Evolutionary conservation across 2,888 invertebrate genomes (phyloP), one percentile per base, ranked within the genome.

Genomic region (Phaonia tiefii): DNA sequence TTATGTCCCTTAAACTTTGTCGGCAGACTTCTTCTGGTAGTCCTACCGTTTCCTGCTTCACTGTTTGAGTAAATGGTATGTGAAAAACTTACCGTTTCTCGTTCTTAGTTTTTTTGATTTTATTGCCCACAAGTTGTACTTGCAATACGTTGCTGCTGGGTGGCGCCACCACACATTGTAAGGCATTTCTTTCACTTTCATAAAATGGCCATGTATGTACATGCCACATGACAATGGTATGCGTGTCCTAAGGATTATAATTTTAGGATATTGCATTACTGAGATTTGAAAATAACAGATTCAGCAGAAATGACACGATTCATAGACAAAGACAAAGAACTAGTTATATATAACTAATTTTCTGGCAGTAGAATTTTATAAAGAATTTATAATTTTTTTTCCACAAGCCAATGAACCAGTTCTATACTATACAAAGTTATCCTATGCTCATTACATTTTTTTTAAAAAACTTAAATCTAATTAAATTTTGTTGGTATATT

Each of bases 211-310:
- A 42, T 63, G 63, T 42, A 39, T 39, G 22, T 22, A 42, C 63
- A 63, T 63, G 63, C 39, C 63, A 42, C 63, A 63, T 63, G 63
- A 63, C 63, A 17, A 17, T 39, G 63, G 63, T 63, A 63, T 63
- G 63, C 63, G 42, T 63, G 42, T 42, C 42, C 13, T 11, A 11
- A 42, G 42, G 42, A 63, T 42, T 63, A 39, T 22, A 63, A 63
- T 63, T 39, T 63, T 22, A 56, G 25, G 42, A 63, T 39, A 63
- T 42, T 63, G 22, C 42, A 42, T 63, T 22, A 7, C 39, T 22
- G 63, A 39, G 63, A 63, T 63, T 63, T 63, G 22, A 13, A 39
- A 20, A 17, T 13, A 11, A 39, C 39, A 60, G 20, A 22, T 13
- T 63, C 20, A 13, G 22, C 10, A 63, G 11, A 22, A 10, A 37